phyloP scores from a whole-genome alignment of 2,113 vertebrate species.

The Andinoacara biseriatus region DNA sequence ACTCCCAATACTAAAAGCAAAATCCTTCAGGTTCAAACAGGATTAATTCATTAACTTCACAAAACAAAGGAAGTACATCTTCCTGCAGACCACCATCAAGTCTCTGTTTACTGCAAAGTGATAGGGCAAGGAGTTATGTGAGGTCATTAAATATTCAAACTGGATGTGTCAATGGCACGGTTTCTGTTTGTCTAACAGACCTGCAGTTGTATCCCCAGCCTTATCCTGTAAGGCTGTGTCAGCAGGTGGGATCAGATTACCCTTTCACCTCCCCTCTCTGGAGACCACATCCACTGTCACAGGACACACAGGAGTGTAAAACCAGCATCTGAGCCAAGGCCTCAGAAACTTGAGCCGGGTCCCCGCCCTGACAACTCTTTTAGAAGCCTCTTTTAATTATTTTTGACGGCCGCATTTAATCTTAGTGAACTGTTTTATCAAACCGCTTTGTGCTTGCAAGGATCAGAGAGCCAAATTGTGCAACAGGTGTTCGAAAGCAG shows the following conservation, averaged over 20 bases:
- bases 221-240: conserved; percentile 36
- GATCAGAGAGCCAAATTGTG: conserved; percentile 9
- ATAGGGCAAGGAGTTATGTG: conserved; percentile 46
- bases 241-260: conserved; percentile 65
- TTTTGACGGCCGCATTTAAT: background rate
- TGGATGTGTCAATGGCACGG: conserved; percentile 52
- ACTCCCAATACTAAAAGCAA: background rate
- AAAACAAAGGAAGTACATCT: conserved; percentile 3
- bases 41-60: background rate
- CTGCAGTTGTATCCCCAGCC: conserved; percentile 34
- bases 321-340: conserved; percentile 42
- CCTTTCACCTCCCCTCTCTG: conserved; percentile 66
- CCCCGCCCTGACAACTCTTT: conserved; percentile 8
- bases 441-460: background rate
- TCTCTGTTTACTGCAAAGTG: conserved; percentile 40
- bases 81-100: background rate
- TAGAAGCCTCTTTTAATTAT: background rate
- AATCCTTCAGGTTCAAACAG: background rate
- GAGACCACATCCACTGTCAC: conserved; percentile 35
- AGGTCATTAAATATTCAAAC: conserved; percentile 70
- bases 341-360: conserved; percentile 50
- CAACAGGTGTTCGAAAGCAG: conserved; percentile 9
- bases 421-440: conserved; percentile 10
- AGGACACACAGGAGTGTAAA: conserved; percentile 30
- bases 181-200: conserved; percentile 66